A percentile compares a stretch with the other conserved stretches of the same genome.
phyloP scores from a whole-genome alignment of 2,888 invertebrate genomes.

The Azorinus chamasolen region DNA sequence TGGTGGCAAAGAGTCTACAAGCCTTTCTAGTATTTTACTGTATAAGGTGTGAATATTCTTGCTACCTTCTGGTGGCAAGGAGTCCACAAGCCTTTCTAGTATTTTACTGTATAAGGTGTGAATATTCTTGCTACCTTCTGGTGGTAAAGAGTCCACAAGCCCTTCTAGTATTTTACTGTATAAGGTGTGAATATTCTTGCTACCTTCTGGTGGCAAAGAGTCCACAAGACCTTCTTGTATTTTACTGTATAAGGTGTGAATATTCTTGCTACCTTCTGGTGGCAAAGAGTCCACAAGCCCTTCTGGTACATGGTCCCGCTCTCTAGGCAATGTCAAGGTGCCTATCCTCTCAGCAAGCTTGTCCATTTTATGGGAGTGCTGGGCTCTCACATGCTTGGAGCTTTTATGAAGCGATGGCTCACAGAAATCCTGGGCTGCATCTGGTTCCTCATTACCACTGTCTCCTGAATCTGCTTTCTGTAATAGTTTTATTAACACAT shows the following conservation, averaged over 20 bases:
- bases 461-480: constrained; percentile 95
- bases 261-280: constrained; percentile 89
- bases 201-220: constrained; percentile 91
- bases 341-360: constrained; percentile 89
- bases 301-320: constrained; percentile 88
- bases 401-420: constrained; percentile 53
- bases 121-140: constrained; percentile 89
- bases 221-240: constrained; percentile 91
- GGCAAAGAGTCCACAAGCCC: constrained; percentile 91
- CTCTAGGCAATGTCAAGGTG: constrained; percentile 88
- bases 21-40: no score
- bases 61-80: no score
- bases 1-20: no score
- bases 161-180: no score
- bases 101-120: no score
- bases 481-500: no score
- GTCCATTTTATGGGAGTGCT: constrained; percentile 84
- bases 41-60: no score
- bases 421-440: constrained; percentile 88
- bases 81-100: no score
- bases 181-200: no score
- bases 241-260: no score
- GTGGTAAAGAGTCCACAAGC: constrained; percentile 91
- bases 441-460: constrained; percentile 97
- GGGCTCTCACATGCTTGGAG: constrained; percentile 30